A percentile compares a stretch with the other conserved stretches of the same genome.
phyloP scores from a whole-genome alignment of 2,113 vertebrate species.

The Octodon degus region DNA sequence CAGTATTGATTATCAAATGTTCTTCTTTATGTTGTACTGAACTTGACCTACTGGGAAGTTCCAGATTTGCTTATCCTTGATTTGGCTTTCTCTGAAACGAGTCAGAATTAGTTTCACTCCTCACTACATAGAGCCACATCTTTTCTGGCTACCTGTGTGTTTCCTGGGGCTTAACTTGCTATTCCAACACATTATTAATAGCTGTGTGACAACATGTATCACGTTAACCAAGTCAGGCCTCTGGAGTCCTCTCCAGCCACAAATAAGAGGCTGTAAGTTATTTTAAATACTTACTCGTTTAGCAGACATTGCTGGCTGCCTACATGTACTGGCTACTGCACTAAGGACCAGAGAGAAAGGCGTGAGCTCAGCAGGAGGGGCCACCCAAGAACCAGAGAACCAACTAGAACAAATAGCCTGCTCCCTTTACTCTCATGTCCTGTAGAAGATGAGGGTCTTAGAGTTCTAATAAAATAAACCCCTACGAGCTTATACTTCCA shows the following conservation, averaged over 20 bases:
- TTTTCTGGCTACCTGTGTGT: not conserved
- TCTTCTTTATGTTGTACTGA: not conserved
- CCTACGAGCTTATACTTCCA: not conserved
- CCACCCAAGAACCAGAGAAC: not conserved
- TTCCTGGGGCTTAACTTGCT: not conserved
- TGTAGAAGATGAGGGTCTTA: not conserved
- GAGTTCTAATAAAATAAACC: constrained; percentile 12
- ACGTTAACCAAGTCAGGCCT: not conserved
- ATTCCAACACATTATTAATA: not conserved
- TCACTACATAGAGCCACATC: not conserved
- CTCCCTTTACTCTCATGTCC: not conserved
- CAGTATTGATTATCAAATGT: not conserved
- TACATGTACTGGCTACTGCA: not conserved
- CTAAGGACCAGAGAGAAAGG: not conserved
- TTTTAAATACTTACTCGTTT: not conserved
- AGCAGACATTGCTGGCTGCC: not conserved
- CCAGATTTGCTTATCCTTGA: not conserved
- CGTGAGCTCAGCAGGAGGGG: not conserved
- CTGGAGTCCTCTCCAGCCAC: not conserved
- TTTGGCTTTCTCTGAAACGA: not conserved
- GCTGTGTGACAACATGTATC: not conserved
- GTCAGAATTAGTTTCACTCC: not conserved
- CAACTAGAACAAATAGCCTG: not conserved
- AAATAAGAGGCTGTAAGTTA: not conserved
- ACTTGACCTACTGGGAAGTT: not conserved